Evolutionary conservation across 2,113 vertebrate genomes (phyloP), one percentile per base, ranked within the genome.

Genomic region (Corythoichthys intestinalis): DNA sequence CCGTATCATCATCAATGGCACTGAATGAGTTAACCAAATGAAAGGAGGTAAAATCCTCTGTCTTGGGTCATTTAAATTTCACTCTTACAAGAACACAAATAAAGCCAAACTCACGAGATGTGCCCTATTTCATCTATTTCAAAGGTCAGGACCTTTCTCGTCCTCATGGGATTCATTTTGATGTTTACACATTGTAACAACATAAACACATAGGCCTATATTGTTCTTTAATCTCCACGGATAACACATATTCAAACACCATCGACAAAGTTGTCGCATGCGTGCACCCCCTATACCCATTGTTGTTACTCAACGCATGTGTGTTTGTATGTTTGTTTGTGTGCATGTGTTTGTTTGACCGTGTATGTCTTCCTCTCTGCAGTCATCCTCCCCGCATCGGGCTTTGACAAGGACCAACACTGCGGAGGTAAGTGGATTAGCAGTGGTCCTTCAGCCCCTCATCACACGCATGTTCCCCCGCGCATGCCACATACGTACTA

Each of bases 371-470:
- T 58, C 82, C 76, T 79, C 78, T 88, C 78, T 84, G 74, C 91
- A 98, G 97, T 96, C 81, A 97, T 98, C 87, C 93, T 98, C 77
- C 93, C 97, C 70, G 97, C 96, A 66, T 98, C 96, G 79, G 95
- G 96, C 85, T 92, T 96, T 71, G 95, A 98, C 70, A 95, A 96
- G 86, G 91, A 92, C 84, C 88, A 92, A 0, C 88, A 92, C 76
- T 98, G 97, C 85, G 94, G 93, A 92, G 95, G 97, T 98, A 94
- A 92, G 91, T 89, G 77, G 85, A 82, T 83, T 37, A 80, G 62
- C 57, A 3, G 66, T 70, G 34, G 47, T 65, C 81, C 70, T 52
- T 38, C 13, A 0, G 37, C 67, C 58, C 53, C 46, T 70, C 65
- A 77, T 65, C 72, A 54, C 83, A 81, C 72, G 61, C 79, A 73